Conservation (phyloP, 2,113 vertebrate species). For the Oryzias curvinotus region DNA sequence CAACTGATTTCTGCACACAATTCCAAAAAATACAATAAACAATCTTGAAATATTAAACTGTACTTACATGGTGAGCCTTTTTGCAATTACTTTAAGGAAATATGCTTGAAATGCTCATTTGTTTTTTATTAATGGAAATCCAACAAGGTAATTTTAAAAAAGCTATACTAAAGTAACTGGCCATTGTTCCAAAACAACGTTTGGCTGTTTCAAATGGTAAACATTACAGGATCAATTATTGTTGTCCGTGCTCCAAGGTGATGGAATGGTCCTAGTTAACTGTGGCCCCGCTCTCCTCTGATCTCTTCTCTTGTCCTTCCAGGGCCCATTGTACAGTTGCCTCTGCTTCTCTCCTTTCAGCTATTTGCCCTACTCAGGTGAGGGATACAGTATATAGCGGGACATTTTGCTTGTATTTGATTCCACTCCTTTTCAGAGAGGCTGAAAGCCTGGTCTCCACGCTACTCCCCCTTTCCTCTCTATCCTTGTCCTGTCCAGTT, state of each 20-base stretch:
- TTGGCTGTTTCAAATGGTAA: no score
- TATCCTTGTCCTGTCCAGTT: conserved; percentile 70
- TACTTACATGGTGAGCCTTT: no score
- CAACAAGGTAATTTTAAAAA: no score
- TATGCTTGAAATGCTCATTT: no score
- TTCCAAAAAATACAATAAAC: no score
- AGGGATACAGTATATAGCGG: conserved; percentile 78
- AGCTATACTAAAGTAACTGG: no score
- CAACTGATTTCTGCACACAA: no score
- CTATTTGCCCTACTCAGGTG: conserved; percentile 71
- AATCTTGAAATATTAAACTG: no score
- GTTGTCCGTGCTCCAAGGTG: neutral
- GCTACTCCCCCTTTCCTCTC: conserved; percentile 31
- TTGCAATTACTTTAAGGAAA: no score
- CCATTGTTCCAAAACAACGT: no score
- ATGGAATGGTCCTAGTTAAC: conserved; percentile 36
- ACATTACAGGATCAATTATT: no score
- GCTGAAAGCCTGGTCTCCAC: conserved; percentile 80
- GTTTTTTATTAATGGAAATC: no score
- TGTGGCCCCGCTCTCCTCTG: conserved; percentile 30
- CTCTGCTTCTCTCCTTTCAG: conserved; percentile 70
- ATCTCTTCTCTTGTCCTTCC: conserved; percentile 52
- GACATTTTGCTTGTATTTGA: conserved; percentile 79
- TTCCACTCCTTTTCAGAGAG: conserved; percentile 78
- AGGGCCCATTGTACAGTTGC: conserved; percentile 68